Base-by-base conservation (phyloP, 2,888 invertebrate species). In the Platerodrilus igneus region DNA sequence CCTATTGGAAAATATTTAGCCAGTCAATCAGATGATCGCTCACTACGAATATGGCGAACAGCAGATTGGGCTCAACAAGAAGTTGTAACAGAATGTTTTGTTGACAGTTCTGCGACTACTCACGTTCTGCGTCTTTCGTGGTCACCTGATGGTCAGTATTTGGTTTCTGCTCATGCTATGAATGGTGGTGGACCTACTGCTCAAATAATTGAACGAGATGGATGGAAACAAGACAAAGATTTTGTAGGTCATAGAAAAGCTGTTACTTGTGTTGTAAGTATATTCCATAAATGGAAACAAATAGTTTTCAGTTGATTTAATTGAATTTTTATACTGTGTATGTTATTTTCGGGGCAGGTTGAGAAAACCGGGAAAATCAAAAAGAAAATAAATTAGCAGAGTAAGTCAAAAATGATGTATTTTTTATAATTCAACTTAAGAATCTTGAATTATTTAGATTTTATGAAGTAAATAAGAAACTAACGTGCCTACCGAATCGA, bases 191-290 rank as follows among this genome's bases (percentile, higher is more conserved):
- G 95, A 0, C 96, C 97, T 1, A 95, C 95, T 0, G 95, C 97
- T 1, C 93, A 94, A 68, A 94, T 99, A 51, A 88, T 99, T 27
- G 89, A 90, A 66, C 73, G 97, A 7, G 89, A 90, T 60, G 90
- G 88, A 4, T 99, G 96, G 95, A 83, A 85, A 41, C 85, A 87
- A 51, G 90, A 92, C 59, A 89, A 92, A 65, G 97, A 99, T 74
- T 94, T 96, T 68, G 97, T 97, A 8, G 99, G 99, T 0, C 97
- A 97, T 66, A 75, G 95, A 43, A 96, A 96, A 72, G 96, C 96
- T 10, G 88, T 97, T 22, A 94, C 95, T 3, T 94, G 93, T 66
- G 94, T 94, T 62, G 46, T 44, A 32, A 41, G 44, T 19, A 23
- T 33, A n/a, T n/a, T n/a, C n/a, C n/a, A n/a, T n/a, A n/a, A n/a